phyloP scores from a whole-genome alignment of 2,888 invertebrate species.

The Temnothorax ravouxi region DNA sequence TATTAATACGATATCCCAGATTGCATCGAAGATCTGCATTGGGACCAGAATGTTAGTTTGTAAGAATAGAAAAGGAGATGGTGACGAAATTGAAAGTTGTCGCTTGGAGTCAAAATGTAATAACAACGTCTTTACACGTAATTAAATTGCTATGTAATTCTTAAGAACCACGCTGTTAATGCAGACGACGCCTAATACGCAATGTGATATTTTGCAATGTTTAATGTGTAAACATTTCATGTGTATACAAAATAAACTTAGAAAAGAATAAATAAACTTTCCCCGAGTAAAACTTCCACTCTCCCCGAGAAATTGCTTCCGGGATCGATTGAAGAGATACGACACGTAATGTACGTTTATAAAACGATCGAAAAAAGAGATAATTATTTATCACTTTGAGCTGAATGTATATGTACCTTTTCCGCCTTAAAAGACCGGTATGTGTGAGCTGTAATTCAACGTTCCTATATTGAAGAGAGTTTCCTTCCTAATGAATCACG shows the following conservation, averaged over 20 bases:
- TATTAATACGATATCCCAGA: constrained; percentile 64
- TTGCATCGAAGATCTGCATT: constrained; percentile 58
- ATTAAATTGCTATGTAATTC: constrained; percentile 34
- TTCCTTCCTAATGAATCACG: neutral
- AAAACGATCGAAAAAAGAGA: constrained; percentile 14
- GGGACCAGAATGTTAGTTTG: constrained; percentile 64
- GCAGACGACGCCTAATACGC: constrained; percentile 59
- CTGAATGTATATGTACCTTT: constrained; percentile 6
- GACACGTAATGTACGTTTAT: neutral
- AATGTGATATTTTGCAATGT: constrained; percentile 76
- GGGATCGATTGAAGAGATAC: constrained; percentile 29
- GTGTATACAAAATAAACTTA: constrained; percentile 57
- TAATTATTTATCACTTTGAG: constrained; percentile 1
- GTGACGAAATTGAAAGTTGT: constrained; percentile 25
- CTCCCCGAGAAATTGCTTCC: neutral
- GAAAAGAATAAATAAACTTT: constrained; percentile 35
- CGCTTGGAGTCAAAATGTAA: constrained; percentile 28
- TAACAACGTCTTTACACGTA: constrained; percentile 12
- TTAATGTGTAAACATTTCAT: constrained; percentile 73
- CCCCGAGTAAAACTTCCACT: neutral
- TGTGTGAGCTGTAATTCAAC: neutral
- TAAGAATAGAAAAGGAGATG: constrained; percentile 42
- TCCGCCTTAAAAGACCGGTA: constrained; percentile 23
- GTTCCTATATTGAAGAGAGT: neutral
- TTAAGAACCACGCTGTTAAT: constrained; percentile 60